Conservation (phyloP, 1,140 invertebrate species). For the Nomia melanderi region DNA sequence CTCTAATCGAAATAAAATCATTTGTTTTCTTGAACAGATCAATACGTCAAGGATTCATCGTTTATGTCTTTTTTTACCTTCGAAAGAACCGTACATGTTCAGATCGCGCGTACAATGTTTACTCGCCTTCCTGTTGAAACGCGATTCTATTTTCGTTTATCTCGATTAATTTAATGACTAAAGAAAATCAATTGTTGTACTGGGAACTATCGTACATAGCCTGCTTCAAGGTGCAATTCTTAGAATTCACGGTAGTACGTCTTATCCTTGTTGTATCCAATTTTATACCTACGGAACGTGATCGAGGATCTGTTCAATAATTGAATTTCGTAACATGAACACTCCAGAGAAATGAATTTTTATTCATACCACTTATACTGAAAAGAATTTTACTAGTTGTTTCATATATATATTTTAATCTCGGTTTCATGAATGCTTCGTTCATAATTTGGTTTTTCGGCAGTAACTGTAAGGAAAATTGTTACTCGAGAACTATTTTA, state of each 20-base stretch:
- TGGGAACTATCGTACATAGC: too few relatives aligned
- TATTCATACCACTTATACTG: too few relatives aligned
- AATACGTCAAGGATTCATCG: too few relatives aligned
- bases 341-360: too few relatives aligned
- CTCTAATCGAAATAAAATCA: too few relatives aligned
- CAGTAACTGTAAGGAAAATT: too few relatives aligned
- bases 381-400: too few relatives aligned
- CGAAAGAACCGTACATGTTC: neutral
- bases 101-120: too few relatives aligned
- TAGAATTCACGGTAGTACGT: neutral
- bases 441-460: too few relatives aligned
- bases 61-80: neutral
- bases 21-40: too few relatives aligned
- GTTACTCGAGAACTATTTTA: slow-evolving; percentile 9
- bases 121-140: too few relatives aligned
- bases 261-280: neutral
- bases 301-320: neutral
- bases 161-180: slow-evolving; percentile 20
- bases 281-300: neutral
- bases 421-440: too few relatives aligned
- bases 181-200: neutral
- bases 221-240: neutral
- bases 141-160: neutral
- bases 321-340: neutral
- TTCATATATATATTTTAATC: neutral